Conservation (phyloP, 1,140 invertebrate genomes). For the Condylostylus longicornis region DNA sequence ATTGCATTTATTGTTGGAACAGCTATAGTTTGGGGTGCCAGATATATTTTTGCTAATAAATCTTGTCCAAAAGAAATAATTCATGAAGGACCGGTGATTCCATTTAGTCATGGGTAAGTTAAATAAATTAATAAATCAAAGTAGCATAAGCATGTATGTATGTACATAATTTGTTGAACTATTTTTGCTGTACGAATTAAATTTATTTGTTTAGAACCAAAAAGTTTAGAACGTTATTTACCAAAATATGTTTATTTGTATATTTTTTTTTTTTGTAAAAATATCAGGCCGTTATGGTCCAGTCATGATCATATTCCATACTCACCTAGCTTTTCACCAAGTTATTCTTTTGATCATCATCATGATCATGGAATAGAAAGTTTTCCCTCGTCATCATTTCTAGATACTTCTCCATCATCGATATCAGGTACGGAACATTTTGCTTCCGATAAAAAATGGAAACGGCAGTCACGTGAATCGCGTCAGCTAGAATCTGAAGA, state of each 20-base stretch:
- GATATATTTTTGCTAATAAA: slow-evolving; percentile 17
- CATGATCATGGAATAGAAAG: neutral
- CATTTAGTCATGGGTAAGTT: neutral
- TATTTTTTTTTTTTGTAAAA: neutral
- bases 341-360: slow-evolving; percentile 7
- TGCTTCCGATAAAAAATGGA: slow-evolving; percentile 12
- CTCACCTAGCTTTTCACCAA: slow-evolving; percentile 12
- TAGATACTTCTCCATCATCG: slow-evolving; percentile 8
- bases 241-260: slow-evolving; percentile 6
- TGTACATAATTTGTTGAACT: no score
- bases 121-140: no score
- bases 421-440: slow-evolving; percentile 10
- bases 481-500: slow-evolving; percentile 20
- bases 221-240: no score
- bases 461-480: slow-evolving; percentile 9
- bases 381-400: slow-evolving; percentile 2
- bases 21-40: slow-evolving; percentile 21
- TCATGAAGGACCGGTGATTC: slow-evolving; percentile 13
- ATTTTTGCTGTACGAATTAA: no score
- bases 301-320: slow-evolving; percentile 26
- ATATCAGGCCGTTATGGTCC: slow-evolving; percentile 5
- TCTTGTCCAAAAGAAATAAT: neutral
- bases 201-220: no score
- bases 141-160: no score
- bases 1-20: slow-evolving; percentile 27